Base-by-base conservation (phyloP, 2,797 vertebrate genomes). In the Eulemur coronatus region DNA sequence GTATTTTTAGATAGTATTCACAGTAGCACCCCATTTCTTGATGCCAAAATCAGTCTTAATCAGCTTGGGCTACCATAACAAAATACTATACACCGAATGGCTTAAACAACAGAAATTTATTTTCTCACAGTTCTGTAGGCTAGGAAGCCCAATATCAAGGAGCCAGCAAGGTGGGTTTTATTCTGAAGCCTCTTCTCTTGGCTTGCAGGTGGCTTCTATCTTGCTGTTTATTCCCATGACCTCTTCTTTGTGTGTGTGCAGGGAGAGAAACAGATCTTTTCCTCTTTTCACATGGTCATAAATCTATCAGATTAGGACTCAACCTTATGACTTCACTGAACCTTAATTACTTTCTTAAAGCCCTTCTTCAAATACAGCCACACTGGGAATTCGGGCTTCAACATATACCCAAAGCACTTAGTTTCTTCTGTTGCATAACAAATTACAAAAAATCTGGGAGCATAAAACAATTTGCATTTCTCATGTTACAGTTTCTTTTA, bases 191-290 rank as follows among this genome's bases (percentile, higher is more conserved):
- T 26, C 11, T 22, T 57, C 8, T 65, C 38, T 78, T 30, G 52
- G 48, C 24, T 84, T 52, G 0, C 1, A 20, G 1, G 1, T 63
- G 9, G 26, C 33, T 20, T 22, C 17, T 1, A 55, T 38, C 14
- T 46, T 59, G 30, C 41, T 59, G 8, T 15, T 7, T 26, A 12
- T 33, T 84, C 11, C 41, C 4, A 13, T 5, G 10, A 7, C 38
- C 1, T 79, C 28, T 72, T 9, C 3, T 38, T 59, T 18, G 10
- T 72, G 18, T 80, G 7, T 80, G 50, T 6, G 3, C n/a, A 72
- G 33, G 22, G 24, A 50, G 8, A 92, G 28, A 55, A 4, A 92
- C 17, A 13, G 4, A 50, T 14, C 1, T 43, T 33, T 92, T 41
- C 18, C 5, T 24, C 38, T 84, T 72, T 26, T 86, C 70, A 7